Evolutionary conservation across 2,888 invertebrate genomes (phyloP).

Genomic region (Cerastis rubricosa): DNA sequence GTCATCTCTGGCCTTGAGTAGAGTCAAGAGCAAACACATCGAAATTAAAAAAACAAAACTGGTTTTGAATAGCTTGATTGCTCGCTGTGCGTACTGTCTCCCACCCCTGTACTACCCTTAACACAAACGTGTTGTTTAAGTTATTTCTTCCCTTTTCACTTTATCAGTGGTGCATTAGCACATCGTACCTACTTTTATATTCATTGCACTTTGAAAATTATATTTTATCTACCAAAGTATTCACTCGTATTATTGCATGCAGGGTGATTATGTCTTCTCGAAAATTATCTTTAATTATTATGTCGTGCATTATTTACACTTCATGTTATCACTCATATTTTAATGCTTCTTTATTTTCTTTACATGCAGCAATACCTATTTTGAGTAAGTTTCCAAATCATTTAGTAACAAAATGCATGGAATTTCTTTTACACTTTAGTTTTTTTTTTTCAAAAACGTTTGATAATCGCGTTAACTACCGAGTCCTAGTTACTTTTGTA

Average conservation of each 20-base stretch:
- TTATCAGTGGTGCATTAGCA: not conserved
- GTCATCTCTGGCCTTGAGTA: too few species aligned
- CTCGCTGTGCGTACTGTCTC: too few species aligned
- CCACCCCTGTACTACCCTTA: too few species aligned
- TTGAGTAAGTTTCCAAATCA: conserved; percentile 84
- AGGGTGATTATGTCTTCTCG: not conserved
- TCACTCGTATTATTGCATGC: conserved; percentile 10
- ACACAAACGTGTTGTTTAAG: too few species aligned
- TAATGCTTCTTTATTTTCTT: conserved; percentile 77
- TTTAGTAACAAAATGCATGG: conserved; percentile 57
- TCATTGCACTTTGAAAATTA: not conserved
- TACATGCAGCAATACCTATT: conserved; percentile 88
- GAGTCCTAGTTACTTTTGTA: not conserved
- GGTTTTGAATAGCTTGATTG: too few species aligned
- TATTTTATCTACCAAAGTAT: not conserved
- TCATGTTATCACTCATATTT: conserved; percentile 9
- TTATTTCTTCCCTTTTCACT: not conserved
- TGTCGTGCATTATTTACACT: not conserved
- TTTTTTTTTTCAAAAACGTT: not conserved
- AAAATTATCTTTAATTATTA: not conserved
- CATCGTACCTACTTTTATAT: not conserved
- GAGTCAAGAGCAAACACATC: too few species aligned
- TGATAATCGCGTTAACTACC: not conserved
- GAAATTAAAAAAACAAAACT: too few species aligned
- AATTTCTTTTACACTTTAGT: conserved; percentile 11